These are phyloP conservation scores for Dendrophyllia cribrosa DNA, from an alignment of 64 coral and sea anemone genomes.

Conservation along the genomic window DNA sequence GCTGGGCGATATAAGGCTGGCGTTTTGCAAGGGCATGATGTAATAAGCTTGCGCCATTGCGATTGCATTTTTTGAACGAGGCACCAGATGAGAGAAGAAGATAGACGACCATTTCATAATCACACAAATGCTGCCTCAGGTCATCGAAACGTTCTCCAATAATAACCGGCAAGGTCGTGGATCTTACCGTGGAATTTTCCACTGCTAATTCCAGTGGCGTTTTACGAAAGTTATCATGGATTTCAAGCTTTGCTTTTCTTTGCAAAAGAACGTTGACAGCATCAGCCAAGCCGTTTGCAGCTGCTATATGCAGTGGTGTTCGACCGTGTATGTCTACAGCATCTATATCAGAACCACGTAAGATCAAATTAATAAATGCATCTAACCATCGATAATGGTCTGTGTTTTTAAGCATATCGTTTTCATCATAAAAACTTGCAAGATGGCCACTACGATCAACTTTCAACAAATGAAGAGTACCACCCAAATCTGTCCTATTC, in stretches of 20 bases:
- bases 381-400: neutral
- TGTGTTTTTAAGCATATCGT: neutral
- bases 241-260: neutral
- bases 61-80: neutral
- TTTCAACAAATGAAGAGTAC: too few species aligned
- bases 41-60: neutral
- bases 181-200: neutral
- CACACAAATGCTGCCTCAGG: neutral
- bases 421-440: too few species aligned
- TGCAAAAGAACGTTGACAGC: neutral
- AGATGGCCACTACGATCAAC: too few species aligned
- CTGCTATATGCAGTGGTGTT: slow-evolving; percentile 7
- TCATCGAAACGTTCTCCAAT: neutral
- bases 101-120: slow-evolving; percentile 2
- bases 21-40: slow-evolving; percentile 3
- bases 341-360: neutral
- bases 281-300: neutral
- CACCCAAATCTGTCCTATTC: too few species aligned
- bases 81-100: neutral
- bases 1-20: neutral
- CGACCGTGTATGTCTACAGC: slow-evolving; percentile 3
- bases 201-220: neutral
- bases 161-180: neutral
- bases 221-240: neutral
- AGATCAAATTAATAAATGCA: neutral